phyloP scores from a whole-genome alignment of 2,113 vertebrate species.

The Aramus guarauna region DNA sequence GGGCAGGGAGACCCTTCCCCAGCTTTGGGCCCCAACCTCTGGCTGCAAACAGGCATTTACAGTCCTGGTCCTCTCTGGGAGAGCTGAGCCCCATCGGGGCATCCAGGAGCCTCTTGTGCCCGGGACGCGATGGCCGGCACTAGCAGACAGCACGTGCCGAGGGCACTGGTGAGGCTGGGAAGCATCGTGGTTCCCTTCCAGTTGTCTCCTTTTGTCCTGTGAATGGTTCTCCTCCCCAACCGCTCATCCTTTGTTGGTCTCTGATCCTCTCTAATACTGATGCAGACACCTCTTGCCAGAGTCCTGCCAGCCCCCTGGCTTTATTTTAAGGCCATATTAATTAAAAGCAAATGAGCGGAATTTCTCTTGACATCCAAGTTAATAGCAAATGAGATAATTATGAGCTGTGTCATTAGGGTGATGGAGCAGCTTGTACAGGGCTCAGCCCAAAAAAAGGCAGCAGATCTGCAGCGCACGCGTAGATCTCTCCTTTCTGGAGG shows the following conservation, averaged over 20 bases:
- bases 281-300: not conserved
- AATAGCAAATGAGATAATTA: constrained; percentile 23
- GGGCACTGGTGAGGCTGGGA: not conserved
- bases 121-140: fast-evolving
- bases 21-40: not conserved
- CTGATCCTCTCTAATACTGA: not conserved
- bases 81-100: not conserved
- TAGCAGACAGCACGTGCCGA: not conserved
- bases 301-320: not conserved
- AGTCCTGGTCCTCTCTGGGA: not conserved
- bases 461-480: fast-evolving
- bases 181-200: fast-evolving
- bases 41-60: not conserved
- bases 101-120: not conserved
- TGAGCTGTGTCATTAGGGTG: not conserved
- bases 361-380: constrained; percentile 41
- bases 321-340: constrained; percentile 54
- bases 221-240: not conserved
- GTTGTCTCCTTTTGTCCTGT: not conserved
- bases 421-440: constrained; percentile 22
- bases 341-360: constrained; percentile 32
- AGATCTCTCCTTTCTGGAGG: not conserved
- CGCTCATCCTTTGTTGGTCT: not conserved
- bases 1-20: not conserved
- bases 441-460: not conserved